These are phyloP conservation scores for Hemichromis elongatus DNA, from an alignment of 2,113 vertebrate genomes.

Conservation along the genomic window DNA sequence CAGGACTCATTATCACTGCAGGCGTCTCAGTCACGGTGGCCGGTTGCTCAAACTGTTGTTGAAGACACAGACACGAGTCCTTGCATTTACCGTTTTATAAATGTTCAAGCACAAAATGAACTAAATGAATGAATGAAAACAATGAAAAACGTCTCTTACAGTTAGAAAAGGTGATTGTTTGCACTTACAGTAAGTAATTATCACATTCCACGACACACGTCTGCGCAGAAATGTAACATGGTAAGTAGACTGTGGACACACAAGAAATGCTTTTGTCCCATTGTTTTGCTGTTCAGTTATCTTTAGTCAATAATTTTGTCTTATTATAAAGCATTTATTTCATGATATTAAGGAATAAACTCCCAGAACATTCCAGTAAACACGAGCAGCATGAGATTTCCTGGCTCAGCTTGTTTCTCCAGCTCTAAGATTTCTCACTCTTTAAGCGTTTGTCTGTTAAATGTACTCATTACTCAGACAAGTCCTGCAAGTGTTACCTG, in stretches of 20 bases:
- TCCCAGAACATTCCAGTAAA: not conserved
- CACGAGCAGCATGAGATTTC: not conserved
- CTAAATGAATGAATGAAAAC: too few species aligned
- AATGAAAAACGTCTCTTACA: not conserved
- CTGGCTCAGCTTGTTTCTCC: not conserved
- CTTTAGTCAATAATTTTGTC: not conserved
- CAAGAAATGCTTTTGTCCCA: not conserved
- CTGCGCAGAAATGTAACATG: too few species aligned
- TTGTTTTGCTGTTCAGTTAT: not conserved
- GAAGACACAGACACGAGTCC: not conserved
- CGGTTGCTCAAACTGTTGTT: not conserved
- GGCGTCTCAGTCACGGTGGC: not conserved
- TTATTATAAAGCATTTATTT: not conserved
- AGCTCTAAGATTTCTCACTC: not conserved
- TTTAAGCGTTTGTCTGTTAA: not conserved
- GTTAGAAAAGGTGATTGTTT: not conserved
- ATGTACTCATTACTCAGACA: not conserved
- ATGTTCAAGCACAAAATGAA: not conserved
- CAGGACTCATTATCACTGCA: not conserved
- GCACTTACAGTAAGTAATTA: not conserved
- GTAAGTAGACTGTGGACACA: too few species aligned
- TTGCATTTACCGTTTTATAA: not conserved
- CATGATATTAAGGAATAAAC: not conserved
- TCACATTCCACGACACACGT: not conserved
- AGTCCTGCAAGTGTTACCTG: not conserved